These are phyloP conservation scores for Coelopa pilipes DNA, from an alignment of 2,888 invertebrate species.

Conservation along the genomic window DNA sequence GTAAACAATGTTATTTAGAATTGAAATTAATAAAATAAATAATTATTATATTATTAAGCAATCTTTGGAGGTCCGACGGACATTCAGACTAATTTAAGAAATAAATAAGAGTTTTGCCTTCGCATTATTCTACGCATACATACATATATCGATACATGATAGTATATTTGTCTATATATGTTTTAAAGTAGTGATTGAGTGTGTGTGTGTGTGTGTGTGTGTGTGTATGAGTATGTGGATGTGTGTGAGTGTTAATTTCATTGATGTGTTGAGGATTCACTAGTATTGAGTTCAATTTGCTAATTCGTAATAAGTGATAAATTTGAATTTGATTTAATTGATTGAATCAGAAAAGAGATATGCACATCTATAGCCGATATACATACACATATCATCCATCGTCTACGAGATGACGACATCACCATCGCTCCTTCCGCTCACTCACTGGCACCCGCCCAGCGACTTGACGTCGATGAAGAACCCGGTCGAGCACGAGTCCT, in stretches of 20 bases:
- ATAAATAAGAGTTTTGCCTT: no score
- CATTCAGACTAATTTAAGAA: constrained; percentile 4
- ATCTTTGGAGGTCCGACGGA: constrained; percentile 29
- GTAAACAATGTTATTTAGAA: not conserved
- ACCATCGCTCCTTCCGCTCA: not conserved
- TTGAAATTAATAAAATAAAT: constrained; percentile 1
- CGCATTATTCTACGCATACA: no score
- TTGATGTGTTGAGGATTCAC: not conserved
- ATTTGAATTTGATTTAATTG: constrained; percentile 17
- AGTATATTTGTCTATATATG: no score
- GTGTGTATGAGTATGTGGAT: not conserved
- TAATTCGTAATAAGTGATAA: constrained; percentile 38
- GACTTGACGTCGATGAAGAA: constrained; percentile 77
- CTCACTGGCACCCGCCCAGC: constrained; percentile 71
- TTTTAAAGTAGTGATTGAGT: no score
- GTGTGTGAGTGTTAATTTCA: constrained; percentile 18
- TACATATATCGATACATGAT: no score
- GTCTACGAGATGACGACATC: not conserved
- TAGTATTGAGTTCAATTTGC: constrained; percentile 9
- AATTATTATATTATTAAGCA: constrained; percentile 19
- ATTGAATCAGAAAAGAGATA: not conserved
- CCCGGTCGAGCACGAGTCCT: constrained; percentile 79
- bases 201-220: constrained; percentile 3
- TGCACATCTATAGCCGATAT: no score
- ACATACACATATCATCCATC: not conserved